phyloP scores from a whole-genome alignment of 2,797 vertebrate genomes.

The Chromobotia macracanthus region DNA sequence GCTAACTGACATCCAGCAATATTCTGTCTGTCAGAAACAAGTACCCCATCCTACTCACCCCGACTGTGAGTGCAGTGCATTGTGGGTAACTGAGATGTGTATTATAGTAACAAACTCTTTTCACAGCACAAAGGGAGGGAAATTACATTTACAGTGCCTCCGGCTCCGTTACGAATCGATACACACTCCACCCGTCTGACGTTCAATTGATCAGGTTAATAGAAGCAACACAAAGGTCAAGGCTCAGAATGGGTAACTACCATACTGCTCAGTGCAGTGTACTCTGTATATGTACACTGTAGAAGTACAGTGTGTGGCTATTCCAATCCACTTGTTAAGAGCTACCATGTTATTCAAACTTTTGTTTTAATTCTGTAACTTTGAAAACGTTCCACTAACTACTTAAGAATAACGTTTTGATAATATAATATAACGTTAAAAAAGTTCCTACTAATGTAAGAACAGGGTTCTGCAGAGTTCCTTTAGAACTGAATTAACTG shows the following conservation, averaged over 20 bases:
- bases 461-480: no score
- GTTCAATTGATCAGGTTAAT: slow-evolving; percentile 24
- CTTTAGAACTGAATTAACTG: no score
- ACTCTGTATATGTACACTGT: no score
- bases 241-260: not conserved
- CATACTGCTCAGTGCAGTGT: not conserved
- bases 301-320: no score
- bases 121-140: not conserved
- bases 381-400: no score
- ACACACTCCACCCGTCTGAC: slow-evolving; percentile 8
- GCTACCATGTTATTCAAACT: no score
- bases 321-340: no score
- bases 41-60: not conserved
- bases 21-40: not conserved
- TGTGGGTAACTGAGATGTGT: slow-evolving; percentile 5
- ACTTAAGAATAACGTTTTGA: no score
- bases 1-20: not conserved
- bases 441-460: no score
- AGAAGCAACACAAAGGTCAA: slow-evolving; percentile 4
- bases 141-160: not conserved
- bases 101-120: not conserved
- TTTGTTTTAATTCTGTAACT: no score
- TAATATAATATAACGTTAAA: no score
- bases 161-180: not conserved
- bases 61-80: not conserved